Evolutionary conservation across 2,113 vertebrate genomes (phyloP).

Genomic region (Hyla sarda): DNA sequence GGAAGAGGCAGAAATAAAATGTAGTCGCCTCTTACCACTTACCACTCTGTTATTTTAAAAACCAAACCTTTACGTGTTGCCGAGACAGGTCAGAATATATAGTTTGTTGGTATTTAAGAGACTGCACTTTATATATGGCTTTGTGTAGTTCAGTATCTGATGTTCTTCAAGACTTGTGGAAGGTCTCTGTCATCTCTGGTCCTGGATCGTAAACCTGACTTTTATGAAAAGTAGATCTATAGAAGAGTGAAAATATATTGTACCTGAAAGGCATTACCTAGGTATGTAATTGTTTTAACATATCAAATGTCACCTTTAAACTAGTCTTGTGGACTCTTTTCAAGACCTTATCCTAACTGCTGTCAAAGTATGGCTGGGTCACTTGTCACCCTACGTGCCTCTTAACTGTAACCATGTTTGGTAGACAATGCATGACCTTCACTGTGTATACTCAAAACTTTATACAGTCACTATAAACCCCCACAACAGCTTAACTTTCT

Average conservation of each 20-base stretch:
- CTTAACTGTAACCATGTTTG: background rate
- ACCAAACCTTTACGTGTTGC: background rate
- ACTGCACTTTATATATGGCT: slow-evolving; percentile 9
- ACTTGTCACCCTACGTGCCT: slow-evolving; percentile 25
- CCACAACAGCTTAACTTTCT: slow-evolving; percentile 5
- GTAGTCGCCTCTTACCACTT: background rate
- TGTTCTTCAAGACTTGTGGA: background rate
- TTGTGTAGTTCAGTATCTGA: background rate
- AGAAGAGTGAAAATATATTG: background rate
- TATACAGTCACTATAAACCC: background rate
- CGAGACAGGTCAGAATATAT: background rate
- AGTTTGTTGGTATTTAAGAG: background rate
- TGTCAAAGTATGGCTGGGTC: background rate
- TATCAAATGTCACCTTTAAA: background rate
- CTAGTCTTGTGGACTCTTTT: background rate
- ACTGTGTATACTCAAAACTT: background rate
- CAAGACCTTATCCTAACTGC: background rate
- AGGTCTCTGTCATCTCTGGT: background rate
- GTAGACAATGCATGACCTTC: background rate
- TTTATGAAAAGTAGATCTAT: background rate
- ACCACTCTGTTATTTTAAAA: background rate
- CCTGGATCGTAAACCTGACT: background rate
- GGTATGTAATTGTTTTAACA: background rate
- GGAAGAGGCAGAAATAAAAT: background rate
- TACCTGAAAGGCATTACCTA: background rate